phyloP scores from a whole-genome alignment of 2,888 invertebrate genomes.

The Cryptus armator region DNA sequence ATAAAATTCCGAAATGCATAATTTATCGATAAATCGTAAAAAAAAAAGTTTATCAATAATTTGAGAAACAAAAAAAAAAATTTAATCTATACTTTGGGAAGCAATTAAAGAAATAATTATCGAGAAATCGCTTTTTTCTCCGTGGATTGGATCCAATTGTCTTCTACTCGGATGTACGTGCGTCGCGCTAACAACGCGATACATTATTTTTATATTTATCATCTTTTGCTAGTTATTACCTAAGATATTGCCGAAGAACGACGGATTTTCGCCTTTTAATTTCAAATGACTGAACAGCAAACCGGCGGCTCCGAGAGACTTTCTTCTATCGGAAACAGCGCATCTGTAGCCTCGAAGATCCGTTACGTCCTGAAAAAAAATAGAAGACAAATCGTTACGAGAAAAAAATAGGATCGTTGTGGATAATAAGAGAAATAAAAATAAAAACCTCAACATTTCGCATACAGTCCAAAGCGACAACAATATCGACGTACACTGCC shows the following conservation, averaged over 20 bases:
- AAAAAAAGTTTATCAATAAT: neutral
- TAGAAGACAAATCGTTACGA: neutral
- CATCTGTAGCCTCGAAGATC: conserved; percentile 80
- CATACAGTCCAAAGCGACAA: conserved; percentile 76
- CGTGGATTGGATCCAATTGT: too few relatives aligned
- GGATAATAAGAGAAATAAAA: neutral
- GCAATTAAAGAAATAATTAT: too few relatives aligned
- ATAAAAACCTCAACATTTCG: conserved; percentile 74
- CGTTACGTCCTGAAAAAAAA: conserved; percentile 73
- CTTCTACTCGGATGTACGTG: too few relatives aligned
- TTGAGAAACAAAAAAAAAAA: too few relatives aligned
- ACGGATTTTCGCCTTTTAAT: conserved; percentile 78
- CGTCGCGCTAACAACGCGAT: too few relatives aligned
- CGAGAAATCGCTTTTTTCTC: too few relatives aligned
- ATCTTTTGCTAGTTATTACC: conserved; percentile 69
- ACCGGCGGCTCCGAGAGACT: conserved; percentile 73
- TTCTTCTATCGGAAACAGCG: conserved; percentile 76
- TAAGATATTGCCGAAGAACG: conserved; percentile 80
- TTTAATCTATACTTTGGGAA: too few relatives aligned
- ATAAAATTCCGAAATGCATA: too few relatives aligned
- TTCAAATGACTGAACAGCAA: conserved; percentile 76
- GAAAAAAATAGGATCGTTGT: neutral
- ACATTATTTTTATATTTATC: neutral
- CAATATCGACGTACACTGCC: conserved; percentile 77
- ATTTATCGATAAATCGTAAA: conserved; percentile 11